phyloP scores from a whole-genome alignment of 2,797 vertebrate genomes.

The Hydrolagus colliei region DNA sequence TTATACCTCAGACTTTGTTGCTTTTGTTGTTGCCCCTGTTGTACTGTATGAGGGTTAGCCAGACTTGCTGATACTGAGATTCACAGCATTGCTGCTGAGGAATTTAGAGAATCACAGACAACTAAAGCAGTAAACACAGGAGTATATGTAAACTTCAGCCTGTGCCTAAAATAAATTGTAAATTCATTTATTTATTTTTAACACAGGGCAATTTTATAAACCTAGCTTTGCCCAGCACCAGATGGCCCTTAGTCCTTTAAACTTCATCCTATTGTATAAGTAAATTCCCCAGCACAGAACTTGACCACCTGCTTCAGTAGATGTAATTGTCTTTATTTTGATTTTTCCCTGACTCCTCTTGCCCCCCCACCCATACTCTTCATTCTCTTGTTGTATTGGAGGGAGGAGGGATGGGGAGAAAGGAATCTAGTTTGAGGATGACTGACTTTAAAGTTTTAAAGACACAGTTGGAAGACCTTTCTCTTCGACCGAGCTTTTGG shows the following conservation, averaged over 20 bases:
- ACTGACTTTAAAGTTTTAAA: background rate
- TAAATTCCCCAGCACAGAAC: background rate
- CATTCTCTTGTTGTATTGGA: background rate
- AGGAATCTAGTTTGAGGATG: background rate
- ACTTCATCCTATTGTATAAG: background rate
- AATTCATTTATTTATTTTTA: background rate
- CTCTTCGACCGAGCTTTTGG: too few relatives aligned
- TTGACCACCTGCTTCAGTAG: background rate
- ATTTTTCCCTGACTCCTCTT: too few relatives aligned
- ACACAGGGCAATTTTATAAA: background rate
- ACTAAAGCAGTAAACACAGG: too few relatives aligned
- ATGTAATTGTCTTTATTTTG: too few relatives aligned
- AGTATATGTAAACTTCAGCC: too few relatives aligned
- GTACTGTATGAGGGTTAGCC: too few relatives aligned
- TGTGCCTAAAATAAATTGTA: background rate
- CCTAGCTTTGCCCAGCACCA: background rate
- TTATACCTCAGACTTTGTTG: too few relatives aligned
- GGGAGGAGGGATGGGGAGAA: background rate
- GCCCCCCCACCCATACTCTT: too few relatives aligned
- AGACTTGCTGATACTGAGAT: too few relatives aligned
- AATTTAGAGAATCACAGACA: background rate
- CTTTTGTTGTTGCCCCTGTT: too few relatives aligned
- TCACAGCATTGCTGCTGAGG: background rate
- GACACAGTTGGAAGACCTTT: too few relatives aligned
- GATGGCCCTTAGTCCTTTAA: too few relatives aligned